Evolutionary conservation across 1,140 invertebrate genomes (phyloP).

Genomic region (Ostrea edulis): DNA sequence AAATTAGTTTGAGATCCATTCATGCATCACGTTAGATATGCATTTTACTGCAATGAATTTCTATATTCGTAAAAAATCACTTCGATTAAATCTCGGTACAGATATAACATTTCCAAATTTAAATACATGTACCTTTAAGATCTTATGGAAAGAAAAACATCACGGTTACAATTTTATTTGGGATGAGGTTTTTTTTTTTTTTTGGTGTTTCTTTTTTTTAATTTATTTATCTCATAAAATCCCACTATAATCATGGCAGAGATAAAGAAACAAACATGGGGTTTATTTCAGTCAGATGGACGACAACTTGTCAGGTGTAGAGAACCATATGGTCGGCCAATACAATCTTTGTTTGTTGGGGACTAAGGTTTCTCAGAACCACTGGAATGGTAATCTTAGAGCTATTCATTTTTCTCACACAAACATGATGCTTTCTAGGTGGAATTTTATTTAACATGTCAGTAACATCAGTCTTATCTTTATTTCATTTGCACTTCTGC

Average conservation of each 20-base stretch:
- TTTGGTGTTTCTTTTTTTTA: too few relatives aligned
- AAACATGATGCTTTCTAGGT: background rate
- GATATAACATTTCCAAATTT: background rate
- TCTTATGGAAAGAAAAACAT: background rate
- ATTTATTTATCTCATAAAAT: conserved; percentile 8
- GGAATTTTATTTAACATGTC: conserved; percentile 32
- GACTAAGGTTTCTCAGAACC: conserved; percentile 36
- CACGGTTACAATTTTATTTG: too few relatives aligned
- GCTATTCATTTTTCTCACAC: conserved; percentile 23
- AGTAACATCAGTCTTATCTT: conserved; percentile 6
- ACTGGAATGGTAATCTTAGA: conserved; percentile 26
- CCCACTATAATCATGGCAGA: background rate
- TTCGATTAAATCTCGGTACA: background rate
- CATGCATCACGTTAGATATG: background rate
- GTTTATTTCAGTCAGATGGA: conserved; percentile 25
- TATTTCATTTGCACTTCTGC: conserved; percentile 22
- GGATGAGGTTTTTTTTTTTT: too few relatives aligned
- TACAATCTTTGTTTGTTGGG: conserved; percentile 29
- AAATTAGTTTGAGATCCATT: background rate
- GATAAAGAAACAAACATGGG: conserved; percentile 37
- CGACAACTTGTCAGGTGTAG: conserved; percentile 22
- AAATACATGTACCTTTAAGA: background rate
- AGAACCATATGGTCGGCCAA: conserved; percentile 22
- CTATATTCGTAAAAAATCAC: background rate
- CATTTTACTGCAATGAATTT: background rate